Conservation (phyloP, 1,140 invertebrate genomes). For the Neocloeon triangulifer region DNA sequence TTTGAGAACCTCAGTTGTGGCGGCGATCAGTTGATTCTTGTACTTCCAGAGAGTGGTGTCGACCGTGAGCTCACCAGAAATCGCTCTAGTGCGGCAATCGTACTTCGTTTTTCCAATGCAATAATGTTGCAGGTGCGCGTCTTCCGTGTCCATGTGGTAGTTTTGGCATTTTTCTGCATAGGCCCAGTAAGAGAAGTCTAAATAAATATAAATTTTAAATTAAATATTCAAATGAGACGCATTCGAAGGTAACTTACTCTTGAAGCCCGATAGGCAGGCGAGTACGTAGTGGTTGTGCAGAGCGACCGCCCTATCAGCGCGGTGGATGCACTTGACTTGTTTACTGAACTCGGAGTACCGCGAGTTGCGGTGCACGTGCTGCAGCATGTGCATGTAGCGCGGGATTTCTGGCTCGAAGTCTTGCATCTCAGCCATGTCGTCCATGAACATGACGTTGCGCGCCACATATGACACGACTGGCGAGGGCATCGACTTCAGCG, state of each 20-base stretch:
- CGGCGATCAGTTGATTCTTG: too few relatives aligned
- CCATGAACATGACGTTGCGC: constrained; percentile 29
- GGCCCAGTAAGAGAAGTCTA: too few relatives aligned
- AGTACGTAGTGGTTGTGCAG: constrained; percentile 25
- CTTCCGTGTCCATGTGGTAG: constrained; percentile 16
- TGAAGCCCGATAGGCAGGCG: constrained; percentile 16
- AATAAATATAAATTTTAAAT: too few relatives aligned
- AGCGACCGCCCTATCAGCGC: constrained; percentile 18
- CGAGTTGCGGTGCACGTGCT: constrained; percentile 19
- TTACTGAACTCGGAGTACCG: constrained; percentile 21
- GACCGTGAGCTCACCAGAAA: too few relatives aligned
- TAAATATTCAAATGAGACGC: too few relatives aligned
- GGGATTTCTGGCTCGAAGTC: constrained; percentile 15
- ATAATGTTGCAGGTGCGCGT: constrained; percentile 28
- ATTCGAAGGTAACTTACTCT: too few relatives aligned
- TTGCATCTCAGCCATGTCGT: constrained; percentile 16
- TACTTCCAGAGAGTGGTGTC: too few relatives aligned
- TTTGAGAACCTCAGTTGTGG: too few relatives aligned
- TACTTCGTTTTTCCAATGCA: too few relatives aligned
- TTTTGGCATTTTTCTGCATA: too few relatives aligned
- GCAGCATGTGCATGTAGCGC: constrained; percentile 21
- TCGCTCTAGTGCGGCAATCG: too few relatives aligned
- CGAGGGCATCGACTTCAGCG: constrained; percentile 7
- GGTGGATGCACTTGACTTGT: constrained; percentile 24
- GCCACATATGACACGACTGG: neutral